Percentiles rank a stretch among this genome's conserved stretches.
Conservation (phyloP, 2,888 invertebrate genomes). For the Chalcis sispes region DNA sequence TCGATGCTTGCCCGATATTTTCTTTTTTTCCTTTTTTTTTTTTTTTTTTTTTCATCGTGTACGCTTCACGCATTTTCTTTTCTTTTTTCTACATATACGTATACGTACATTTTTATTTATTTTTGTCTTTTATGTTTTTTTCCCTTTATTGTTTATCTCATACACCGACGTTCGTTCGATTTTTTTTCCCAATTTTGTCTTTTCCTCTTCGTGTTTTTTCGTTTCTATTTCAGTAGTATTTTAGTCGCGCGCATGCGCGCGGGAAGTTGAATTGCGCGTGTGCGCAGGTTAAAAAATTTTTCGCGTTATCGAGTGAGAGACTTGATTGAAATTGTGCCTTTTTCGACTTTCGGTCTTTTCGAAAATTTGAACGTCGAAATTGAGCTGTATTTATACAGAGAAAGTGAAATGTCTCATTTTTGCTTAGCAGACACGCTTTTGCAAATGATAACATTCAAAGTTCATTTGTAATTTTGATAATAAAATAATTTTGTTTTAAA, state of each 20-base stretch:
- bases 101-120: not conserved
- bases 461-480: too few relatives aligned
- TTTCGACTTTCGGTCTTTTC: not conserved
- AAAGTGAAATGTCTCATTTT: too few relatives aligned
- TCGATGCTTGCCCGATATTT: not conserved
- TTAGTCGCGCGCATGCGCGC: not conserved
- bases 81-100: not conserved
- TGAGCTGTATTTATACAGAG: too few relatives aligned
- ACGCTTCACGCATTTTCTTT: not conserved
- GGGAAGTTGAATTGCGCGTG: conserved; percentile 8
- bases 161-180: not conserved
- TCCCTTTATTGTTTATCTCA: not conserved
- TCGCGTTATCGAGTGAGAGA: not conserved
- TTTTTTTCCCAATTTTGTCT: not conserved
- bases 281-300: conserved; percentile 14
- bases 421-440: too few relatives aligned
- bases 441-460: too few relatives aligned
- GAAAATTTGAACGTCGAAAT: too few relatives aligned
- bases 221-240: too few relatives aligned
- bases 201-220: too few relatives aligned
- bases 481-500: too few relatives aligned
- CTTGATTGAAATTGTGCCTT: not conserved
- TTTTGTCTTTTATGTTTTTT: not conserved
- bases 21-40: not conserved
- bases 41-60: not conserved